Evolutionary conservation across 2,797 vertebrate species (phyloP), one percentile per base, ranked within the genome.

Genomic region (Sebastes minor): DNA sequence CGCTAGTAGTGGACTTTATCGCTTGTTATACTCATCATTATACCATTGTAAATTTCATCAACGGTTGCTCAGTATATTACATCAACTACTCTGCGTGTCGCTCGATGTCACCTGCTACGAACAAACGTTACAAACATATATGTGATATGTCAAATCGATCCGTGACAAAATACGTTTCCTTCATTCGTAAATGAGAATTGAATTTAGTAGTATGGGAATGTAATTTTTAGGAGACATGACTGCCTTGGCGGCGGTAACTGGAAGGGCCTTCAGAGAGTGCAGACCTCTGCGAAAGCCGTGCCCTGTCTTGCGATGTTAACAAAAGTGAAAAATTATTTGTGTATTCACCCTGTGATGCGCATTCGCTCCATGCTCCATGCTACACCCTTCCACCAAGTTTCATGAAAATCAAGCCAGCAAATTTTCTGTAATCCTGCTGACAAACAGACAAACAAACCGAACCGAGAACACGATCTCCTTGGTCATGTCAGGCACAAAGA

Each of bases 201-300:
- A 49, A 0, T 49, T 49, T 8, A 49, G 46, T 49, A 0, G 46
- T 49, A 49, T 49, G 46, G 42, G 42, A 46, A 18, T 1, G 6
- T 46, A 46, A 46, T 46, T 0, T 46, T 46, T 18, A 18, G 42
- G 42, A 46, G 42, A 46, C 42, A 46, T 2, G 42, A 0, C 42
- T 46, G 42, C 59, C 59, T n/a, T 32, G 60, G 30, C 20, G 16
- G 1, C 4, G 25, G 56, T 28, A 59, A 59, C 46, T 16, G 18
- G 56, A 25, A 59, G 56, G 56, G 56, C 25, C 16, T 16, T 28
- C 25, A 18, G 25, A 18, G 56, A 18, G 56, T 2, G 22, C 56
- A 59, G 25, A 27, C 23, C 55, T 27, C 23, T 12, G 55, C 23
- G 0, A 49, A 49, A 20, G 46, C 7, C 3, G 18, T 49, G 46